Conservation (phyloP, 2,888 invertebrate species). For the Sarcophaga carnaria region DNA sequence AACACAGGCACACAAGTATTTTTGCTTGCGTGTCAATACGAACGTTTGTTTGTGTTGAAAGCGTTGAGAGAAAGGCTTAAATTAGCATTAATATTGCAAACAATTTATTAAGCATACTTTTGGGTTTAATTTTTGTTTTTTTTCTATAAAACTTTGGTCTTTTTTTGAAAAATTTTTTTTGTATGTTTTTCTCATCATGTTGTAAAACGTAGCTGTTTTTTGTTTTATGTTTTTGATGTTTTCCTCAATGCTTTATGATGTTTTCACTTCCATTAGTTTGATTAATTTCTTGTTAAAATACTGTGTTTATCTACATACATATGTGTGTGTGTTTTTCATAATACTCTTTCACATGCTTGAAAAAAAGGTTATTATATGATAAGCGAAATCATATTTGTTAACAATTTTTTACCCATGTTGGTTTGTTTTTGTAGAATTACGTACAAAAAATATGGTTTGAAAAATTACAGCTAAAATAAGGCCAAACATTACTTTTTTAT, state of each 20-base stretch:
- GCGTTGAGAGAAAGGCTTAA: neutral
- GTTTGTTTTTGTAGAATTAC: too few species aligned
- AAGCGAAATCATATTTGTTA: neutral
- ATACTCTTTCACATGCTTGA: too few species aligned
- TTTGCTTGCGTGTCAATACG: conserved; percentile 32
- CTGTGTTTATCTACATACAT: neutral
- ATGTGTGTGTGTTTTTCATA: neutral
- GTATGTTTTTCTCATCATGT: neutral
- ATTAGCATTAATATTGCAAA: conserved; percentile 27
- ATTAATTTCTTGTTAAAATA: conserved; percentile 44
- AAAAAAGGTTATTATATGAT: conserved; percentile 16
- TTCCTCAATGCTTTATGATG: neutral
- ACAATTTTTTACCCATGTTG: neutral
- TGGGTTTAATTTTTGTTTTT: conserved; percentile 22
- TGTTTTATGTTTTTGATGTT: neutral
- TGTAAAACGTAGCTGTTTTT: neutral
- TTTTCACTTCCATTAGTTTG: conserved; percentile 56
- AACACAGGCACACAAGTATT: conserved; percentile 28
- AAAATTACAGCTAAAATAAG: too few species aligned
- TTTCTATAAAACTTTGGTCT: neutral
- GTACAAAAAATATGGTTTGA: too few species aligned
- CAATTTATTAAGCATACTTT: conserved; percentile 51
- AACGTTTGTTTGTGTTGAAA: neutral
- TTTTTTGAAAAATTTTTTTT: neutral
- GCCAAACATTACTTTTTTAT: too few species aligned